These are phyloP conservation scores for Ctenicera cuprea DNA, from an alignment of 2,888 invertebrate species.

Conservation along the genomic window DNA sequence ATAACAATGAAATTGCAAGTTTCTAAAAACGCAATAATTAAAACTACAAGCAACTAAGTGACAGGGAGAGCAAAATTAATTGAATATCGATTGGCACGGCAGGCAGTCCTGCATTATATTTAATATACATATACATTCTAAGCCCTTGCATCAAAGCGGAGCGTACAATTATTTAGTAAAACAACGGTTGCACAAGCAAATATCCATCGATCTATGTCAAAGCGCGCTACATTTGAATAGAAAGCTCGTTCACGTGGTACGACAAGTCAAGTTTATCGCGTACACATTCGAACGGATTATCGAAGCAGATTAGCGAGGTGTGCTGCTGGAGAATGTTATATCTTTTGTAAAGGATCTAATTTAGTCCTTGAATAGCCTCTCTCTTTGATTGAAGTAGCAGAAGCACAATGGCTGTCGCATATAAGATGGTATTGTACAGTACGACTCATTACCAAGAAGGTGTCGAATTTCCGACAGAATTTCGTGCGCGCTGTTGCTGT, in stretches of 20 bases:
- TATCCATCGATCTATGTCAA: constrained; percentile 42
- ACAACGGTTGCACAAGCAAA: constrained; percentile 27
- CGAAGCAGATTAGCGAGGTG: constrained; percentile 48
- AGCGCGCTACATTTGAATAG: constrained; percentile 43
- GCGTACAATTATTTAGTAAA: constrained; percentile 35
- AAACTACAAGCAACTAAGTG: constrained; percentile 19
- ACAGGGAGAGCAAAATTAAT: constrained; percentile 12
- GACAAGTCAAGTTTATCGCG: constrained; percentile 47
- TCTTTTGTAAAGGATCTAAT: constrained; percentile 51
- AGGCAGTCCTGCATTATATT: not conserved
- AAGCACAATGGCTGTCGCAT: constrained; percentile 42
- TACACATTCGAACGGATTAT: constrained; percentile 49
- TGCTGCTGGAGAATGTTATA: constrained; percentile 42
- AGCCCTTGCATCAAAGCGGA: constrained; percentile 22
- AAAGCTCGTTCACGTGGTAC: constrained; percentile 33
- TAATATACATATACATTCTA: not conserved
- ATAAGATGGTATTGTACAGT: constrained; percentile 33
- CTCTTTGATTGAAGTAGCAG: constrained; percentile 44
- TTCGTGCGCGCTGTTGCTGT: constrained; percentile 7
- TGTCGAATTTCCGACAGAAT: constrained; percentile 30
- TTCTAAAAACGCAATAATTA: constrained; percentile 5
- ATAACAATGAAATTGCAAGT: constrained; percentile 10
- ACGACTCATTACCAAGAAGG: constrained; percentile 35
- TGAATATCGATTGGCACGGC: constrained; percentile 12
- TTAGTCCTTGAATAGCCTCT: constrained; percentile 46